Evolutionary conservation across 2,888 invertebrate species (phyloP).

Genomic region (Phortica okadai): DNA sequence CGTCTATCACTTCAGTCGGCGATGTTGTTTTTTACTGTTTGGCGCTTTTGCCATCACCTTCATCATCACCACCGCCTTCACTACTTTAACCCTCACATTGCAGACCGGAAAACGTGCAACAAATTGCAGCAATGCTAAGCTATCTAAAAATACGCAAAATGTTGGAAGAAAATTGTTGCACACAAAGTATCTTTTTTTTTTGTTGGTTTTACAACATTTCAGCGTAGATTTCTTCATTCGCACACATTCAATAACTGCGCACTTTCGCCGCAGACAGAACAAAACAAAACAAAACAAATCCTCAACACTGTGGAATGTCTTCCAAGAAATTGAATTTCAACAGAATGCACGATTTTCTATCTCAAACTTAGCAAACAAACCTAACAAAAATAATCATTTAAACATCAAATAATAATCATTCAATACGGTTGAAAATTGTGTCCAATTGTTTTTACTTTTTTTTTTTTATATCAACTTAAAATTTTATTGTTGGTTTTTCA

Average conservation of each 20-base stretch:
- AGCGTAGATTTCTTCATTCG: not conserved
- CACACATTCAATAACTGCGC: not conserved
- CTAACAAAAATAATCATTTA: not conserved
- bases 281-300: not conserved
- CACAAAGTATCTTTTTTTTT: too few relatives aligned
- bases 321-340: not conserved
- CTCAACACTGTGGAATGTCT: not conserved
- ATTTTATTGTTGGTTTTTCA: conserved; percentile 39
- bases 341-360: not conserved
- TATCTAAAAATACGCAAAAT: not conserved
- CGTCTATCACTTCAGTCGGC: not conserved
- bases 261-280: conserved; percentile 7
- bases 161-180: too few relatives aligned
- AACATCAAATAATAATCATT: not conserved
- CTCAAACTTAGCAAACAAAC: not conserved
- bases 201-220: not conserved
- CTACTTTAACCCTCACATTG: not conserved
- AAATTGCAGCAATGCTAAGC: not conserved
- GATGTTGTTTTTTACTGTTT: not conserved
- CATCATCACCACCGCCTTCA: not conserved
- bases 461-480: conserved; percentile 41
- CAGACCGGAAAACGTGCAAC: conserved; percentile 28
- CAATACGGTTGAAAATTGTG: too few relatives aligned
- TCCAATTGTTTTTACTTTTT: not conserved
- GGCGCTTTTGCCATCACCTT: not conserved